These are phyloP conservation scores for Platichthys stellatus DNA, from an alignment of 2,113 vertebrate genomes.

Conservation along the genomic window DNA sequence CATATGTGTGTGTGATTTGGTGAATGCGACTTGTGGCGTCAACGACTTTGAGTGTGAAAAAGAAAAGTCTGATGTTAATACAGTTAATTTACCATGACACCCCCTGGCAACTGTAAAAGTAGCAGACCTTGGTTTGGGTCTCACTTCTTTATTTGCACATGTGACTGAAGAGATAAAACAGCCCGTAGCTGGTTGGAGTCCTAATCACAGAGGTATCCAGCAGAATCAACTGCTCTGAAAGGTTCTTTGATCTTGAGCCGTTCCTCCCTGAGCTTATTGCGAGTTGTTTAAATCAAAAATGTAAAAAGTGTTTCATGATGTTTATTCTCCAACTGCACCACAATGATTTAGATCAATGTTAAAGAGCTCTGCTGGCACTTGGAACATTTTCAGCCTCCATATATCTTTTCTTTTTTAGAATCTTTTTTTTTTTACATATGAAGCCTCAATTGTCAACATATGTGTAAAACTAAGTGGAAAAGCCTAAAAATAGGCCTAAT, in stretches of 20 bases:
- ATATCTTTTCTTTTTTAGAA: neutral
- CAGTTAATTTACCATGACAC: too few species aligned
- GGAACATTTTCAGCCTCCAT: constrained; percentile 21
- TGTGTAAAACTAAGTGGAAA: constrained; percentile 20
- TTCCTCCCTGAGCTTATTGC: constrained; percentile 23
- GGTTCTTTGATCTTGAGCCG: constrained; percentile 14
- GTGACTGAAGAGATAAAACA: too few species aligned
- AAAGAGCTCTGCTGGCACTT: constrained; percentile 12
- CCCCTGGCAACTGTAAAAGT: neutral
- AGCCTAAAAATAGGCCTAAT: constrained; percentile 50
- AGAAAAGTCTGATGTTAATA: too few species aligned
- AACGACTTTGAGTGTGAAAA: too few species aligned
- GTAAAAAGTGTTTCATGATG: constrained; percentile 16
- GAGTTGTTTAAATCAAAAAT: constrained; percentile 33
- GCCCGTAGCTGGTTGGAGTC: too few species aligned
- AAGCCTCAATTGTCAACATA: constrained; percentile 42
- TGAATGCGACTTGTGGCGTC: too few species aligned
- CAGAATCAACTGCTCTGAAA: constrained; percentile 13
- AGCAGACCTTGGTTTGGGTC: neutral
- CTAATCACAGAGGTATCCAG: neutral
- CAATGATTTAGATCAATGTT: constrained; percentile 20
- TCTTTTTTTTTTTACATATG: constrained; percentile 21
- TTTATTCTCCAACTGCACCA: neutral
- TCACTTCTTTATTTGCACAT: too few species aligned
- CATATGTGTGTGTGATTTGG: too few species aligned